phyloP scores from a whole-genome alignment of 2,888 invertebrate genomes.

The Ormyrus rosae region DNA sequence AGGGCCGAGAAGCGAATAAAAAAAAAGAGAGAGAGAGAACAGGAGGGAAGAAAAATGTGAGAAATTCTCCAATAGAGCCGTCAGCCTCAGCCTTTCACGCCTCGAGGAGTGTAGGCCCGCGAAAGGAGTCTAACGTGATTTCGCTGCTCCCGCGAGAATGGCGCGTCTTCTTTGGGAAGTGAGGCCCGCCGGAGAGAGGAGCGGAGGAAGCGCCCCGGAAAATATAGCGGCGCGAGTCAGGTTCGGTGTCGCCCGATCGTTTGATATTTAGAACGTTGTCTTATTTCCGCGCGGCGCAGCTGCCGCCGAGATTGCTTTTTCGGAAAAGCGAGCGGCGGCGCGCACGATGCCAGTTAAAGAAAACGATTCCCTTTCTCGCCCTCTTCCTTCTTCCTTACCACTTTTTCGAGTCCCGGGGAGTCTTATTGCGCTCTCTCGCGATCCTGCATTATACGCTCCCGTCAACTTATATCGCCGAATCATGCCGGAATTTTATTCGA shows the following conservation, averaged over 20 bases:
- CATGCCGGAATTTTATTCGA: no score
- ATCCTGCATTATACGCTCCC: slow-evolving; percentile 15
- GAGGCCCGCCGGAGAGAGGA: no score
- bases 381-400: neutral
- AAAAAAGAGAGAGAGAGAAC: slow-evolving; percentile 1
- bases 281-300: slow-evolving; percentile 54
- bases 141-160: slow-evolving; percentile 34
- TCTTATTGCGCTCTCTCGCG: slow-evolving; percentile 8
- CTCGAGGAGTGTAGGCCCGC: slow-evolving; percentile 27
- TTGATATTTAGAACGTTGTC: slow-evolving; percentile 58
- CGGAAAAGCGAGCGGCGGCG: slow-evolving; percentile 34
- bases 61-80: slow-evolving; percentile 49
- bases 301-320: slow-evolving; percentile 56
- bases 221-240: slow-evolving; percentile 42
- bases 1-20: neutral
- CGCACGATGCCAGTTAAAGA: slow-evolving; percentile 50
- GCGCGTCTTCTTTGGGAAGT: neutral
- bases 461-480: neutral
- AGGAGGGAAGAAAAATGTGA: slow-evolving; percentile 33
- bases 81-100: slow-evolving; percentile 36
- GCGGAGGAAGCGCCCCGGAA: neutral
- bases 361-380: slow-evolving; percentile 45
- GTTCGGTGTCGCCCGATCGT: slow-evolving; percentile 49
- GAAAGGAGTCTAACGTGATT: slow-evolving; percentile 53
- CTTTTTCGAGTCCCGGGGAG: neutral